Percentiles rank a stretch among this genome's conserved stretches.
Evolutionary conservation across 2,113 vertebrate genomes (phyloP).

Genomic region (Melanerpes formicivorus): DNA sequence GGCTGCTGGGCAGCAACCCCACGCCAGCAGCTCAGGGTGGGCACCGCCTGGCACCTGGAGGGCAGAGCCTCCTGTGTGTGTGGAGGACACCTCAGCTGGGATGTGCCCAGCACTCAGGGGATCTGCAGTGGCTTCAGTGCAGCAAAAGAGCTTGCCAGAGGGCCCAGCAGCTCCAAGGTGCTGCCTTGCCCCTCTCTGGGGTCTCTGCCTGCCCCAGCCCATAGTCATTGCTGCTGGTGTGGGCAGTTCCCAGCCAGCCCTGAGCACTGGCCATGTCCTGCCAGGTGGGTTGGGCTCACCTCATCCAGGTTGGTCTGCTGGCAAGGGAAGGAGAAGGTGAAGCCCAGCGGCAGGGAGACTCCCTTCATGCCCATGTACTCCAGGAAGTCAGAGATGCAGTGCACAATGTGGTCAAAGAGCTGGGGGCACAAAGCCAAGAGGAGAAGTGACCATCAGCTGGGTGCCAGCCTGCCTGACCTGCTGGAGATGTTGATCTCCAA

Average conservation of each 20-base stretch:
- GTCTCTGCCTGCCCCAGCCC: neutral
- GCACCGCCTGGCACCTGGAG: neutral
- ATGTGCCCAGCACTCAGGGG: neutral
- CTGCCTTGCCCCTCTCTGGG: neutral
- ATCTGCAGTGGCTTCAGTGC: neutral
- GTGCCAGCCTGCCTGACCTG: neutral
- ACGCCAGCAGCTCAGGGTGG: fast-evolving
- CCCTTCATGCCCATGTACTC: slow-evolving; percentile 97
- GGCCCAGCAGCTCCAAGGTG: neutral
- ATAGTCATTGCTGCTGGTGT: fast-evolving
- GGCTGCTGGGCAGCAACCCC: neutral
- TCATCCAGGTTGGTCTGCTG: slow-evolving; percentile 89
- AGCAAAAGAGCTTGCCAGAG: neutral
- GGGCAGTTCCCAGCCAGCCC: neutral
- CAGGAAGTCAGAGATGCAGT: slow-evolving; percentile 92
- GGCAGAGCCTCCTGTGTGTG: fast-evolving
- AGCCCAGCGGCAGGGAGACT: slow-evolving; percentile 87
- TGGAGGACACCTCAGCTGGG: neutral
- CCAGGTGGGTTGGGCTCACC: slow-evolving; percentile 69
- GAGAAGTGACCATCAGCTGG: neutral
- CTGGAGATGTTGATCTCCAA: too few relatives aligned
- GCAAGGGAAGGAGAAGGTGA: slow-evolving; percentile 98
- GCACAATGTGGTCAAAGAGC: slow-evolving; percentile 95
- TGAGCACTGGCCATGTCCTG: fast-evolving
- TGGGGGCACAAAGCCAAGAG: slow-evolving; percentile 37